Base-by-base conservation (phyloP, 2,797 vertebrate species). In the Gymnothorax reevesii region DNA sequence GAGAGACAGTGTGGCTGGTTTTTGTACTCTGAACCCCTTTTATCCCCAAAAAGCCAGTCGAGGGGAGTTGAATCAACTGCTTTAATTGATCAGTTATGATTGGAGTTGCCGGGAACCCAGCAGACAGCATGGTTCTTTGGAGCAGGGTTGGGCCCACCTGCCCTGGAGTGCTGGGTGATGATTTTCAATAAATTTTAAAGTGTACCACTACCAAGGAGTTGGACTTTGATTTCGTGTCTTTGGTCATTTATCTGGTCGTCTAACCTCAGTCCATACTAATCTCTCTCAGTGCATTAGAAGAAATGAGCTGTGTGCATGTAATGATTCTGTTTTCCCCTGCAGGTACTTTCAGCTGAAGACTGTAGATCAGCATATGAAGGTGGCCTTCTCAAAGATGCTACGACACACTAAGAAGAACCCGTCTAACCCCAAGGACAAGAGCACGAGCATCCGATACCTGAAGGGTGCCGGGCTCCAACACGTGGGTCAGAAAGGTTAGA, bases 401-500 rank as follows among this genome's bases (percentile, higher is more conserved):
- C 96, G 98, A 90, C 98, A 99, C 93, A 99, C 98, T 82, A 98
- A 98, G 93, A 99, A 99, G 95, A 99, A 98, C 91, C 97, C 98
- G 87, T 98, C 97, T 90, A 99, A 99, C 92, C 97, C 98, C 89
- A 99, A 99, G 96, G 98, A 99, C 92, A 99, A 99, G 94, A 98
- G 96, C 96, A 99, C 98, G 89, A 98, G 98, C 94, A 99, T 99
- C 89, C 96, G 98, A 88, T 99, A 98, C 91, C 95, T 99, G 57
- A 99, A 98, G 94, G 96, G 97, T 71, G 94, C 96, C 66, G 97
- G 97, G 83, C 94, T 97, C 90, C 97, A 98, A 89, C 97, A 98
- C 91, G 96, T 97, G 66, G 98, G 98, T 85, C 98, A 99, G 94
- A 99, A 99, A 97, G 98, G 98, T 60, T 42, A 42, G 33, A 33